Evolutionary conservation across 2,113 vertebrate genomes (phyloP), one percentile per base, ranked within the genome.

Genomic region (Picathartes gymnocephalus): DNA sequence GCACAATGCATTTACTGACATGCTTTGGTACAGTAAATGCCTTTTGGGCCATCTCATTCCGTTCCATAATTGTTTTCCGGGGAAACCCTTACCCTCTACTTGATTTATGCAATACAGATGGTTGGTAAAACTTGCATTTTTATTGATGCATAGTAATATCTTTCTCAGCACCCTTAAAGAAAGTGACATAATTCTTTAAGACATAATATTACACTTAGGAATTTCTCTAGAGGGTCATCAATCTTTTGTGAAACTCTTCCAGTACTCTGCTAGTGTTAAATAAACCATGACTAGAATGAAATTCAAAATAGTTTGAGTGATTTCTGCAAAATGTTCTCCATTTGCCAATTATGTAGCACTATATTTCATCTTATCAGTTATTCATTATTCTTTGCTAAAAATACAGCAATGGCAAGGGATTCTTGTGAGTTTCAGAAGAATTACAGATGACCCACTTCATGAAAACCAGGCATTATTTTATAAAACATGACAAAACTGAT

Each of bases 261-360:
- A 97, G 93, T 61, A 56, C 92, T 96, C 84, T 95, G 93, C 89
- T 94, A 90, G 60, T 95, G 97, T 98, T 98, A 98, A 98, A 98
- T 98, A 98, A 98, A 97, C 97, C 97, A 98, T 98, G 97, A 97
- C 97, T 93, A 95, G 97, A 97, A 97, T 97, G 96, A 98, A 98
- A 98, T 98, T 97, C 97, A 97, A 97, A 97, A 97, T 90, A 98
- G 96, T 97, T 95, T 96, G 97, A 98, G 86, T 96, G 97, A 98
- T 97, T 97, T 97, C 96, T 97, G 86, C 94, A 98, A 98, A 98
- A 98, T 39, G 94, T 93, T 98, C 93, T 97, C 96, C 93, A 97
- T 98, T 98, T 98, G 89, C 97, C 98, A 98, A 97, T 98, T 98
- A 97, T 96, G 92, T 95, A 82, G 86, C 40, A 91, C 86, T 92